phyloP scores from a whole-genome alignment of 2,888 invertebrate species.

The Anarsia innoxiella region DNA sequence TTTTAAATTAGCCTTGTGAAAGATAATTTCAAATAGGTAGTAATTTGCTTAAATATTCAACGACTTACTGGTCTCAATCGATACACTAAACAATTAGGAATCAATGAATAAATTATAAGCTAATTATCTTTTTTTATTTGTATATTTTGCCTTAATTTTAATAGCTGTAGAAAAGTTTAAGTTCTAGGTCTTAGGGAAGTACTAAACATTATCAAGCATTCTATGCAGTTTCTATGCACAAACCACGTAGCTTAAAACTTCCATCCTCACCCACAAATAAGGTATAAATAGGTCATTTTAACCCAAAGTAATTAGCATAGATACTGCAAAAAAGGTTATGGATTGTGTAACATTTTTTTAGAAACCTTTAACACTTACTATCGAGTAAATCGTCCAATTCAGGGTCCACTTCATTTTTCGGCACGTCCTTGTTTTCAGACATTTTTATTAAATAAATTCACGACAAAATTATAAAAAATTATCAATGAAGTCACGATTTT shows the following conservation, averaged over 20 bases:
- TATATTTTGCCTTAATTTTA: no score
- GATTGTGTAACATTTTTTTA: conserved; percentile 41
- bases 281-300: not conserved
- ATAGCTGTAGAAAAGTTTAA: no score
- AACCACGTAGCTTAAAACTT: not conserved
- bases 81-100: no score
- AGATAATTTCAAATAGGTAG: no score
- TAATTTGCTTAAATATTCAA: no score
- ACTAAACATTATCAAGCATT: not conserved
- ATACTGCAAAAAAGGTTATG: conserved; percentile 33
- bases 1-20: no score
- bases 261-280: conserved; percentile 1
- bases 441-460: conserved; percentile 32
- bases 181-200: no score
- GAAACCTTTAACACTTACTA: conserved; percentile 72
- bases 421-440: conserved; percentile 58
- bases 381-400: conserved; percentile 84
- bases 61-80: no score
- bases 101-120: no score
- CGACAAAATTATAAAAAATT: conserved; percentile 12
- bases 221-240: not conserved
- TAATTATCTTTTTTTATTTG: no score
- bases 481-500: no score
- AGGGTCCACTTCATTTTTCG: conserved; percentile 70
- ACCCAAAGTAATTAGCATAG: conserved; percentile 13